Base-by-base conservation (phyloP, 2,888 invertebrate genomes). In the Sylvicola cinctus region DNA sequence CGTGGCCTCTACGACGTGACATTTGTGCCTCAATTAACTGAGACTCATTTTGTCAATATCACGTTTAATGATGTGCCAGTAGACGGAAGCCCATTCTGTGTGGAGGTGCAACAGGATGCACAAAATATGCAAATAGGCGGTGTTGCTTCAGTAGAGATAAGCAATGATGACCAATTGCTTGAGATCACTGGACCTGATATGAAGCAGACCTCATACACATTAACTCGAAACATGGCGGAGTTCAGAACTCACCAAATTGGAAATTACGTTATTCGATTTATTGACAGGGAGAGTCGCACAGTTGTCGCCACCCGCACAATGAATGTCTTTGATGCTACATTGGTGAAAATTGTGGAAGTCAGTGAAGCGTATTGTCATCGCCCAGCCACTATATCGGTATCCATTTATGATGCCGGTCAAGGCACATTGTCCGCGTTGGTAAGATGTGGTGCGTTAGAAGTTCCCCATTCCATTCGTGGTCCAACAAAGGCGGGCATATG, bases 61-160 rank as follows among this genome's bases (percentile, higher is more conserved):
- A 87, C 87, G 2, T 91, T 91, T 58, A 91, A 91, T 50, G 90
- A 90, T 47, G 84, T 85, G 48, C 69, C 83, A 17, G 87, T 88
- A 3, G 78, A 81, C 36, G 87, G 87, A 16, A 87, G 83, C 54
- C 90, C 90, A 8, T 88, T 88, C 61, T 76, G 81, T 43, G 87
- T 88, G 35, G 68, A 73, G 34, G 71, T 74, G 38, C 68, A 63
- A 44, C 79, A 78, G 48, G 70, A 71, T 1, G 70, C 74, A 7
- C 75, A 77, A 39, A 74, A 70, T 49, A 65, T 80, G 33, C 81
- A 83, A 48, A 71, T 76, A 14, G 58, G 58, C 16, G 57, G 55
- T 27, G 40, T 55, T 44, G 72, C 70, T 7, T 66, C 68, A 40
- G 66, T 75, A 25, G 73, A 74, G 42, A 61, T 76, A 20, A 63